Conservation (phyloP, 2,797 vertebrate genomes). For the Pseudochromis fuscus region DNA sequence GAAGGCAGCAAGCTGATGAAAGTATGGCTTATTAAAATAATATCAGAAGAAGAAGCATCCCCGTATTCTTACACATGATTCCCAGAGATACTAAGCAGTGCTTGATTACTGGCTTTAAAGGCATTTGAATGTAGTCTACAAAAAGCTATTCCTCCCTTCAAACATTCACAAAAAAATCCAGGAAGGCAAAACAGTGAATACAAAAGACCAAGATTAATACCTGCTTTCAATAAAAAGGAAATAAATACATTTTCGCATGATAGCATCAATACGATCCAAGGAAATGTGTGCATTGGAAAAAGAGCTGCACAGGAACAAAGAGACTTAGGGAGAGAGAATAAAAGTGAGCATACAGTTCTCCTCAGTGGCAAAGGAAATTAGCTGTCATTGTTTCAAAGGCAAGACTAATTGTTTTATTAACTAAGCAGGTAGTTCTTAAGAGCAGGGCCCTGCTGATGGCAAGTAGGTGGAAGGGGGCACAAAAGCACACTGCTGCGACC, state of each 20-base stretch:
- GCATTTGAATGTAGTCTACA: slow-evolving; percentile 13
- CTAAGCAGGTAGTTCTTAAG: slow-evolving; percentile 75
- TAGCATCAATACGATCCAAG: background rate
- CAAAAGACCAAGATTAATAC: slow-evolving; percentile 28
- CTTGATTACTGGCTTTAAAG: slow-evolving; percentile 31
- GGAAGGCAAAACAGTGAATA: slow-evolving; percentile 8
- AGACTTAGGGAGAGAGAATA: slow-evolving; percentile 18
- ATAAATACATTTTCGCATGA: slow-evolving; percentile 14
- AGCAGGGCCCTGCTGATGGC: slow-evolving; percentile 69
- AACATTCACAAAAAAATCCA: background rate
- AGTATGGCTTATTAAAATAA: slow-evolving; percentile 13
- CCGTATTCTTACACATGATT: slow-evolving; percentile 19
- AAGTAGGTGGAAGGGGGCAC: slow-evolving; percentile 68
- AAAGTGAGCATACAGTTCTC: slow-evolving; percentile 29
- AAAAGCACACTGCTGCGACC: slow-evolving; percentile 66
- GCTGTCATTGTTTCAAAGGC: slow-evolving; percentile 68
- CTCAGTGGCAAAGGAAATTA: slow-evolving; percentile 62
- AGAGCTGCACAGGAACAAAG: slow-evolving; percentile 13
- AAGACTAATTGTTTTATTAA: slow-evolving; percentile 82
- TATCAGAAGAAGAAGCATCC: slow-evolving; percentile 6
- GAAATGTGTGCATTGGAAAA: slow-evolving; percentile 11
- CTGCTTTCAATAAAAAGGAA: slow-evolving; percentile 29
- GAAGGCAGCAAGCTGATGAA: background rate
- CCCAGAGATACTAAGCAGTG: slow-evolving; percentile 7
- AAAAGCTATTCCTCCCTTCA: slow-evolving; percentile 21